Evolutionary conservation across 1,140 invertebrate species (phyloP), one percentile per base, ranked within the genome.

Genomic region (Drosophila sp.): DNA sequence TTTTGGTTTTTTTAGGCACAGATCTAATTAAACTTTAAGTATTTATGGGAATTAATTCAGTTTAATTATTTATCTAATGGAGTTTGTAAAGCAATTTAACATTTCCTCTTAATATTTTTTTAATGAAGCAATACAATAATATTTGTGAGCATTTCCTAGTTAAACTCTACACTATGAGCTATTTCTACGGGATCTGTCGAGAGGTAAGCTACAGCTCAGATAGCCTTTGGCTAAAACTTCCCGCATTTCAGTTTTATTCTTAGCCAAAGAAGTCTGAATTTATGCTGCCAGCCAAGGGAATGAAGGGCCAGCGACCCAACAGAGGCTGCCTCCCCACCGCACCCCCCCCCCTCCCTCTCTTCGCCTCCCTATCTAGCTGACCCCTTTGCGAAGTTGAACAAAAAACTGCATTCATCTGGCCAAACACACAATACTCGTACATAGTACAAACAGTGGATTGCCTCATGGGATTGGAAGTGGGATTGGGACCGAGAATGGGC

Each of bases 341-440:
- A 50, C 43, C 51, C 51, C 25, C 27, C 6, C 13, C 46, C 54
- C 27, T 8, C 13, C 46, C 54, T 0, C 9, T 21, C 29, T 8
- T n/a, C n/a, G n/a, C n/a, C 27, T 8, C 13, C 46, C 54, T 0
- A 13, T 21, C 29, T 8, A 21, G 54, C 2, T 72, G 71, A 75
- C 48, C 78, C 80, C 80, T 75, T 62, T 74, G 75, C 78, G 66
- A 59, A 43, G 45, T 63, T 58, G 41, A 64, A 87, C 41, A 78
- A 87, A 69, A 67, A 80, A 76, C 78, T 80, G 77, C 78, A 80
- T 80, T 80, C 78, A 80, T 75, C 65, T 72, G 78, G 32, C 65
- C 58, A 34, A 14, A 34, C 41, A 40, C 77, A 76, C 72, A 80
- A 73, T 78, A 29, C 67, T 72, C 61, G 80, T 48, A 79, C 64